These are phyloP conservation scores for Amblyteles armatorius DNA, from an alignment of 2,888 invertebrate genomes.

Conservation along the genomic window DNA sequence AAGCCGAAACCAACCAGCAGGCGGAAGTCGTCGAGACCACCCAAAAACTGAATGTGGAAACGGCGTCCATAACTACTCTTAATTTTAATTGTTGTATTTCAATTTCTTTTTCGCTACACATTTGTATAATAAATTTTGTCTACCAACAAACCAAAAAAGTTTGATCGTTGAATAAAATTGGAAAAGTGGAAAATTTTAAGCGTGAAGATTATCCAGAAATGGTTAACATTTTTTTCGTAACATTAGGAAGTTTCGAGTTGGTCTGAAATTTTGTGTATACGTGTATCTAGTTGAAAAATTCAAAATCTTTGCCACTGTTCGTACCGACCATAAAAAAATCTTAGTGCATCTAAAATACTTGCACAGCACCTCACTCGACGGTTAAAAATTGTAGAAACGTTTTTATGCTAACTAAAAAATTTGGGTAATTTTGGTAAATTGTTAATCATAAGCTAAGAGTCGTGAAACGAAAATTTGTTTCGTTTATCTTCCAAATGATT, in stretches of 20 bases:
- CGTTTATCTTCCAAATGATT: neutral
- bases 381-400: neutral
- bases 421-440: neutral
- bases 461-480: neutral
- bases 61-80: conserved; percentile 7
- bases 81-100: conserved; percentile 49
- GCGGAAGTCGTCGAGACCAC: conserved; percentile 84
- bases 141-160: conserved; percentile 41
- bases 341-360: neutral
- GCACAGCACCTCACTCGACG: neutral
- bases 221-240: neutral
- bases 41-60: conserved; percentile 72
- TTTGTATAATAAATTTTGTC: conserved; percentile 74
- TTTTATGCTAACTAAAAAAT: neutral
- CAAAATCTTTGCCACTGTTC: neutral
- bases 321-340: neutral
- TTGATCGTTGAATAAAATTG: neutral
- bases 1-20: conserved; percentile 86
- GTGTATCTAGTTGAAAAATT: neutral
- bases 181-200: neutral
- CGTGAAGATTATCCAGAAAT: neutral
- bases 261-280: neutral
- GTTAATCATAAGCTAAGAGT: neutral
- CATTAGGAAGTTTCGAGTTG: neutral
- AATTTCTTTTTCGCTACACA: conserved; percentile 61